Conservation (phyloP, 2,888 invertebrate species). For the Noctua janthe region DNA sequence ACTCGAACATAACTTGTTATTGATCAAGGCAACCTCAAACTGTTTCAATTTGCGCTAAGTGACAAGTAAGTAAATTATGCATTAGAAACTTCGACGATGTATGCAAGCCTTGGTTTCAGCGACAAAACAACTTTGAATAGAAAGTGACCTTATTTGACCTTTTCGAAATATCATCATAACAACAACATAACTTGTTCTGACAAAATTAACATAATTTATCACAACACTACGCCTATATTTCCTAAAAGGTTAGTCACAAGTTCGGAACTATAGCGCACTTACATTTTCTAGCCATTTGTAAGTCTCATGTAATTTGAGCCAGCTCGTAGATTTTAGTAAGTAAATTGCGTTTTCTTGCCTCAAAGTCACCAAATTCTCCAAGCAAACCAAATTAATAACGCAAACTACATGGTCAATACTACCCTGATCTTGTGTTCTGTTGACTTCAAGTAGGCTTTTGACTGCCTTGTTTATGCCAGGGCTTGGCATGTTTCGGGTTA, state of each 20-base stretch:
- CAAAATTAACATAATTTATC: not conserved
- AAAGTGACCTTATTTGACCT: slow-evolving; percentile 5
- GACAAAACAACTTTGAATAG: not conserved
- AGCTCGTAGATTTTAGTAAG: not conserved
- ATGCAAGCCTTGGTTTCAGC: not conserved
- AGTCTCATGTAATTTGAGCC: not conserved
- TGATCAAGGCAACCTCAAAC: slow-evolving; percentile 34
- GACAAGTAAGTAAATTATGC: slow-evolving; percentile 17
- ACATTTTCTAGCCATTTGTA: not conserved
- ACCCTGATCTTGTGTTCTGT: slow-evolving; percentile 39
- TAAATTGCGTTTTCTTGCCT: not conserved
- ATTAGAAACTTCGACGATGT: slow-evolving; percentile 5
- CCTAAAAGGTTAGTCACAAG: not conserved
- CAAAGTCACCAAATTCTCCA: not conserved
- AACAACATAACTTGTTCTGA: not conserved
- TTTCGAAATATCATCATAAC: not conserved
- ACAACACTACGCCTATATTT: not conserved
- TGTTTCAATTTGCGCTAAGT: slow-evolving; percentile 31
- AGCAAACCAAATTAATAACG: slow-evolving; percentile 22
- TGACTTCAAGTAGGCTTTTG: slow-evolving; percentile 48
- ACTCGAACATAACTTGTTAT: slow-evolving; percentile 4
- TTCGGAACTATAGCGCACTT: not conserved
- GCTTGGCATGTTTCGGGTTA: slow-evolving; percentile 49
- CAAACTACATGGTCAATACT: slow-evolving; percentile 11
- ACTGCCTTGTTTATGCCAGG: slow-evolving; percentile 44